phyloP scores from a whole-genome alignment of 2,113 vertebrate species.

The Ageneiosus marmoratus region DNA sequence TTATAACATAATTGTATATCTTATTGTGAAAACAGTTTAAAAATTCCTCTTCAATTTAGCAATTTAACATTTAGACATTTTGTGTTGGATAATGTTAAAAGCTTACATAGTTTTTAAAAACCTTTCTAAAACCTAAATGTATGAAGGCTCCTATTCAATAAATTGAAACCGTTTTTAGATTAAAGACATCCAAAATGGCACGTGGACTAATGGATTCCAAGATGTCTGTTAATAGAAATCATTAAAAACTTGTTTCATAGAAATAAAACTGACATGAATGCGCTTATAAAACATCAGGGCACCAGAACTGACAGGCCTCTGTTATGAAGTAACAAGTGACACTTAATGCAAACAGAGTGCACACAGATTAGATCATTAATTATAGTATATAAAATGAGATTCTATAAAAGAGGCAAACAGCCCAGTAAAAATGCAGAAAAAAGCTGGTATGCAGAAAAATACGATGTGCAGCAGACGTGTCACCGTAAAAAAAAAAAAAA shows the following conservation, averaged over 20 bases:
- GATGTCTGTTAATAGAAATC: conserved; percentile 60
- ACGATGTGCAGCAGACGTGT: conserved; percentile 70
- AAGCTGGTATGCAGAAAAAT: conserved; percentile 73
- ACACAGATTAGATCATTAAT: conserved; percentile 72
- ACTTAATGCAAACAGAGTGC: conserved; percentile 64
- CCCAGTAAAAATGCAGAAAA: conserved; percentile 76
- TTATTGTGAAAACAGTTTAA: conserved; percentile 31
- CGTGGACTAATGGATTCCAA: conserved; percentile 60
- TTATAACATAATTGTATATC: too few species aligned
- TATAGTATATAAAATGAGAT: conserved; percentile 77
- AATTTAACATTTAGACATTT: conserved; percentile 20
- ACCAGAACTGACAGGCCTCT: conserved; percentile 57
- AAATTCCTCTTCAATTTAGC: conserved; percentile 11
- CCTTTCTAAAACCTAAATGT: conserved; percentile 49
- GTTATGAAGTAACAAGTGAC: conserved; percentile 66
- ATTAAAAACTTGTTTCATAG: conserved; percentile 49
- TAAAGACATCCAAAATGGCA: conserved; percentile 68
- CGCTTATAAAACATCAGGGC: conserved; percentile 57
- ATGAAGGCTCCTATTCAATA: conserved; percentile 43
- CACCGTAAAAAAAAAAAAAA: conserved; percentile 74
- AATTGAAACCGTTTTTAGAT: conserved; percentile 65
- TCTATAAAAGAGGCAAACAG: conserved; percentile 75
- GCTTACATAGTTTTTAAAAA: conserved; percentile 20
- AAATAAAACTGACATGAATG: conserved; percentile 58
- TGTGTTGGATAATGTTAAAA: conserved; percentile 29